These are phyloP conservation scores for Anoplopoma fimbria DNA, from an alignment of 2,113 vertebrate species.

Conservation along the genomic window DNA sequence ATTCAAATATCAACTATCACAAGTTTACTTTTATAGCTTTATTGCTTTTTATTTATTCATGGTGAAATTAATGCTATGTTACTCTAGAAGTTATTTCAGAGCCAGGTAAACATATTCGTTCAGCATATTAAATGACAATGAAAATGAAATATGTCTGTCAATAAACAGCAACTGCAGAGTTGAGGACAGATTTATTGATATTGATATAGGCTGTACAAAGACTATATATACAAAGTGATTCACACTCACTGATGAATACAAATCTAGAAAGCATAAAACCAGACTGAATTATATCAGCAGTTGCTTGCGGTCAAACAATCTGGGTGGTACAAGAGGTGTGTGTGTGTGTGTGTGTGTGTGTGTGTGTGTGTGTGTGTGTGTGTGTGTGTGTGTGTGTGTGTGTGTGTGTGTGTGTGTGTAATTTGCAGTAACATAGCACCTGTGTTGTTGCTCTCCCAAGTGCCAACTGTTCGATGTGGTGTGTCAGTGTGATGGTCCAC, in stretches of 20 bases:
- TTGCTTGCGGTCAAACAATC: neutral
- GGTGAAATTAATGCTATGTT: neutral
- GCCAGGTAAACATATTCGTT: neutral
- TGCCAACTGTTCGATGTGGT: conserved; percentile 14
- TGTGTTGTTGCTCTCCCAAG: conserved; percentile 5
- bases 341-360: too few species aligned
- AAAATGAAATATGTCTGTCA: neutral
- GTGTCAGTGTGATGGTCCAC: conserved; percentile 4
- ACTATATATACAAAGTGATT: conserved; percentile 41
- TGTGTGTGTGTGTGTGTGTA: neutral
- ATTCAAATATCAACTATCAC: too few species aligned
- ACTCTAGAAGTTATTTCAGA: neutral
- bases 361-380: too few species aligned
- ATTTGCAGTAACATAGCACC: neutral
- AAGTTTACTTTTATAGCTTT: neutral
- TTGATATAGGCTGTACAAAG: conserved; percentile 22
- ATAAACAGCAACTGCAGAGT: neutral
- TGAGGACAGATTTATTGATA: conserved; percentile 45
- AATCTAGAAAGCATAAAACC: neutral
- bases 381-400: neutral
- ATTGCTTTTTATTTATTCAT: neutral
- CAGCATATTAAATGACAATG: neutral
- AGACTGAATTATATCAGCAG: neutral
- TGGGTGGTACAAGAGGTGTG: neutral
- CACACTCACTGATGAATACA: neutral